Percentiles rank a stretch among this genome's conserved stretches.
phyloP scores from a whole-genome alignment of 2,888 invertebrate genomes.

The Tipula lateralis region DNA sequence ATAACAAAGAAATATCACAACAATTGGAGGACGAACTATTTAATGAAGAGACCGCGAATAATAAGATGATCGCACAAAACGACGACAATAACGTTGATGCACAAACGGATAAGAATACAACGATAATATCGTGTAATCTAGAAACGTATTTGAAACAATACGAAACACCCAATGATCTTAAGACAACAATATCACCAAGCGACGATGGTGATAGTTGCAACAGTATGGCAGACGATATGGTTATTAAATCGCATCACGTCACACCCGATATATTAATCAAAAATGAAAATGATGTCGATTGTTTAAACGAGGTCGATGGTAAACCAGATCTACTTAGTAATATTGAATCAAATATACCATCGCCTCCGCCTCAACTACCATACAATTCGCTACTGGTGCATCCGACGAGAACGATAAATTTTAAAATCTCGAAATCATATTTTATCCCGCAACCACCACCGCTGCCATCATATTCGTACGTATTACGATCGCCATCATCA shows the following conservation, averaged over 20 bases:
- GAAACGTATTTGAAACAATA: slow-evolving; percentile 36
- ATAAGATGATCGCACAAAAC: slow-evolving; percentile 14
- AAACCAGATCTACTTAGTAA: slow-evolving; percentile 43
- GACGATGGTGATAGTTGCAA: slow-evolving; percentile 30
- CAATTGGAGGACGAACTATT: background rate
- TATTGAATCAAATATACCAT: slow-evolving; percentile 37
- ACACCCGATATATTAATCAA: slow-evolving; percentile 45
- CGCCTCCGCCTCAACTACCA: slow-evolving; percentile 32
- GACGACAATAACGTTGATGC: slow-evolving; percentile 25
- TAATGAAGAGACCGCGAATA: background rate
- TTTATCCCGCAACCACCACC: background rate
- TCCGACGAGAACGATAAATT: background rate
- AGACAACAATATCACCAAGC: background rate
- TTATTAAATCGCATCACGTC: slow-evolving; percentile 34
- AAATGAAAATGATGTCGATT: slow-evolving; percentile 35
- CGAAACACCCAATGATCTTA: slow-evolving; percentile 33
- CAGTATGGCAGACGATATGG: slow-evolving; percentile 34
- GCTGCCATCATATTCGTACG: background rate
- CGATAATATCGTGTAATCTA: slow-evolving; percentile 35
- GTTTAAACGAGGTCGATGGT: background rate
- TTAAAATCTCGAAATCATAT: background rate
- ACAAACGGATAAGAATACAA: background rate
- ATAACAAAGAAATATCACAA: background rate
- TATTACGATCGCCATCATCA: background rate
- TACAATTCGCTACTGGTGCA: background rate